Percentiles rank a stretch among this genome's conserved stretches.
phyloP scores from a whole-genome alignment of 2,113 vertebrate species.

The Hydrochoerus hydrochaeris region DNA sequence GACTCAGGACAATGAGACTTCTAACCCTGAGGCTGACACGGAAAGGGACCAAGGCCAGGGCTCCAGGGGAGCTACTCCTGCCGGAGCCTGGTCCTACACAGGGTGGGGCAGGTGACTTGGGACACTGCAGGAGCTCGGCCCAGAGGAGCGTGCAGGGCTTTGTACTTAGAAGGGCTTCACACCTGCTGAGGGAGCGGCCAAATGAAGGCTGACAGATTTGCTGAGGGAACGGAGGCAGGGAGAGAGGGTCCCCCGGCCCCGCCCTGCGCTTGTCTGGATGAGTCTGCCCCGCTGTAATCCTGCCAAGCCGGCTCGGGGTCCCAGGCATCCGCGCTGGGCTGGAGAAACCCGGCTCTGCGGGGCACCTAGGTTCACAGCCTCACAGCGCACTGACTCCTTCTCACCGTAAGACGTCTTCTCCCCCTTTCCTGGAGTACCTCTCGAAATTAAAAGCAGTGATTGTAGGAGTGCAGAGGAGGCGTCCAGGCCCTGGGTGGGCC shows the following conservation, averaged over 20 bases:
- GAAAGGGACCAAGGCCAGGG: background rate
- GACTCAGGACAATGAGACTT: background rate
- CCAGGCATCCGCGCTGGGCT: no score
- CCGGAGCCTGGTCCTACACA: fast-evolving
- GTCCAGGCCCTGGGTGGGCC: no score
- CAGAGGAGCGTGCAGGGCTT: background rate
- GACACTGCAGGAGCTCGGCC: background rate
- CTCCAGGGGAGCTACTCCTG: background rate
- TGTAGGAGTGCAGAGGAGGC: background rate
- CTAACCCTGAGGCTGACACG: background rate
- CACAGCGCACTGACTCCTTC: fast-evolving
- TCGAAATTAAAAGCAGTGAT: fast-evolving
- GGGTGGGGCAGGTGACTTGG: background rate
- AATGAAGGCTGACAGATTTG: fast-evolving
- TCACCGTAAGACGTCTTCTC: background rate
- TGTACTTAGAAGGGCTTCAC: no score
- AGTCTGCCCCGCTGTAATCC: fast-evolving
- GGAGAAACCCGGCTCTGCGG: background rate
- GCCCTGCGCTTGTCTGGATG: fast-evolving
- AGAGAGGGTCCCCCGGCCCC: fast-evolving
- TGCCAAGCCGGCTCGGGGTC: no score
- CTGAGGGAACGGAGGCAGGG: fast-evolving
- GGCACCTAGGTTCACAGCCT: fast-evolving
- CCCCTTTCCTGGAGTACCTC: background rate
- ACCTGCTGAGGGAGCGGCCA: fast-evolving